Evolutionary conservation across 1,140 invertebrate species (phyloP).

Genomic region (Drosophila cardini): DNA sequence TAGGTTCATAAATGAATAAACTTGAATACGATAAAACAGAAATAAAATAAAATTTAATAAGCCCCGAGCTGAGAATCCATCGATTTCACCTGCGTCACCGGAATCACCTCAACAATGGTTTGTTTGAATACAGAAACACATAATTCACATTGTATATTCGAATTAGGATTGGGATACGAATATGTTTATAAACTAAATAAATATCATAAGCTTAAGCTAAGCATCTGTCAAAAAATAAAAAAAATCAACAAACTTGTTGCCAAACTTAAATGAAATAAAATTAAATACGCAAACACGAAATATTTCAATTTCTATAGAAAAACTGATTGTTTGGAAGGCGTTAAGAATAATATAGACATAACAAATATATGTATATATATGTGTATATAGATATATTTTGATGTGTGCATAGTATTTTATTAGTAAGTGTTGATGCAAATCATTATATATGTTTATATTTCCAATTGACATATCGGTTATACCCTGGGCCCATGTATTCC

Average conservation of each 20-base stretch:
- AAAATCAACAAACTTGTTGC: constrained; percentile 23
- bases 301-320: constrained; percentile 40
- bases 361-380: constrained; percentile 16
- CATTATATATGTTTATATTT: constrained; percentile 23
- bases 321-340: constrained; percentile 41
- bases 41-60: constrained; percentile 13
- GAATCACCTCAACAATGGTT: constrained; percentile 6
- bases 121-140: neutral
- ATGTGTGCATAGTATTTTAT: no score
- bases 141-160: neutral
- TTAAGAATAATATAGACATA: constrained; percentile 41
- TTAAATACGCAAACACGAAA: constrained; percentile 41
- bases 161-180: neutral
- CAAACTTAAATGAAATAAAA: constrained; percentile 44
- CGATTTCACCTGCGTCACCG: constrained; percentile 69
- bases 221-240: constrained; percentile 9
- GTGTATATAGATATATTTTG: neutral
- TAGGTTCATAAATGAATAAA: constrained; percentile 31
- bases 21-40: neutral
- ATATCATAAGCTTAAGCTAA: constrained; percentile 28
- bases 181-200: constrained; percentile 14
- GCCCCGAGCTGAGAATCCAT: constrained; percentile 17
- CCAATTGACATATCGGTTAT: constrained; percentile 27
- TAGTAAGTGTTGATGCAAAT: neutral
- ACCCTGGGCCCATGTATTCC: neutral